These are phyloP conservation scores for Ranitomeya imitator DNA, from an alignment of 2,113 vertebrate genomes.

Conservation along the genomic window DNA sequence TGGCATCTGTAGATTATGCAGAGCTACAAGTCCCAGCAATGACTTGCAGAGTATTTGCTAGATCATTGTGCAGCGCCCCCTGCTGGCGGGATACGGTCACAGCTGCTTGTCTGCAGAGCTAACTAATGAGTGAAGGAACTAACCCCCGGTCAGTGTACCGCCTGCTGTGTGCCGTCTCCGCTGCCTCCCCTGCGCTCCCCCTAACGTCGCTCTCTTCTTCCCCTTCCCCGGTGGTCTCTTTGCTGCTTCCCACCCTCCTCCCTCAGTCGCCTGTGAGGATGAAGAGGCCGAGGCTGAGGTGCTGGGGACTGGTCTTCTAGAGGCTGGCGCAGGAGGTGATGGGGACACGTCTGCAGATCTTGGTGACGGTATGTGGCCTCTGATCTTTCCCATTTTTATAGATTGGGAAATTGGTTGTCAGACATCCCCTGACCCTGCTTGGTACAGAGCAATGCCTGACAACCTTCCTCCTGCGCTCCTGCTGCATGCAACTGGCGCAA, in stretches of 20 bases:
- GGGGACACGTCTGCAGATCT: slow-evolving; percentile 83
- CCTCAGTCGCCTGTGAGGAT: slow-evolving; percentile 82
- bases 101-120: not conserved
- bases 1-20: not conserved
- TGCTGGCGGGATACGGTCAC: not conserved
- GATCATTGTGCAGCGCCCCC: slow-evolving; percentile 2
- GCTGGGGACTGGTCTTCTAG: slow-evolving; percentile 78
- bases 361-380: slow-evolving; percentile 81
- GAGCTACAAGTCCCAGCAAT: not conserved
- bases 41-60: not conserved
- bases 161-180: not conserved
- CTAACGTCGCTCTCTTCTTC: not conserved
- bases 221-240: not conserved
- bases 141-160: not conserved
- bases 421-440: no score
- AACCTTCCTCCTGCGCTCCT: not conserved
- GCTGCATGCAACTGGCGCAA: no score
- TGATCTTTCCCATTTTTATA: not conserved
- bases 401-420: not conserved
- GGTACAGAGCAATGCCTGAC: not conserved
- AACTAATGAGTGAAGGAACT: slow-evolving; percentile 12
- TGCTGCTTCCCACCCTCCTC: slow-evolving; percentile 50
- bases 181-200: not conserved
- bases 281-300: slow-evolving; percentile 79
- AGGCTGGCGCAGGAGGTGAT: slow-evolving; percentile 80